These are phyloP conservation scores for Heptranchias perlo DNA, from an alignment of 2,113 vertebrate species.

Conservation along the genomic window DNA sequence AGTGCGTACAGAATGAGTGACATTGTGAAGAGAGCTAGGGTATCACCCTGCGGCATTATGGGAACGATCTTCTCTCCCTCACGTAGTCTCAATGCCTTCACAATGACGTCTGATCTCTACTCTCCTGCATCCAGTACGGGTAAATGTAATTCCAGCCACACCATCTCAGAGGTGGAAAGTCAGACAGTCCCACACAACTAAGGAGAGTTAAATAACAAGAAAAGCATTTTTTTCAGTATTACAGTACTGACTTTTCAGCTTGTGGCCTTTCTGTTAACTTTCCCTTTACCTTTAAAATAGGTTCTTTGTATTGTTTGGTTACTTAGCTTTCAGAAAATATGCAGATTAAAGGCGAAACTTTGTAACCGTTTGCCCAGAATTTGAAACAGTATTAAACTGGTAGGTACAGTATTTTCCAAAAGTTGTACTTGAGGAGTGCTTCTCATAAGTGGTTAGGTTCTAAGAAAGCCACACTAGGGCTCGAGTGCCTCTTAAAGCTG, in stretches of 20 bases:
- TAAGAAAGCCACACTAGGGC: background rate
- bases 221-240: background rate
- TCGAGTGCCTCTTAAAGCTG: background rate
- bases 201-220: background rate
- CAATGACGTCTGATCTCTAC: slow-evolving; percentile 42
- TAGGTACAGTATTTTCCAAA: background rate
- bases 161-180: background rate
- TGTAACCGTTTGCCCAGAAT: background rate
- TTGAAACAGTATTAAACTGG: background rate
- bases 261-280: slow-evolving; percentile 40
- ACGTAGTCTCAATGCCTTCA: background rate
- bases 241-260: slow-evolving; percentile 40
- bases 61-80: background rate
- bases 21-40: background rate
- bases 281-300: slow-evolving; percentile 7
- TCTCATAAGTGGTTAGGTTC: background rate
- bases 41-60: background rate
- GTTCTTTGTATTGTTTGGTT: background rate
- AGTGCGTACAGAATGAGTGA: background rate
- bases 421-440: background rate
- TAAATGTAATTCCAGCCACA: slow-evolving; percentile 44
- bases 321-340: background rate
- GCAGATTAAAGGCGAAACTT: background rate
- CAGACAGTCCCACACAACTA: background rate
- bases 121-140: slow-evolving; percentile 44